Conservation (phyloP, 2,888 invertebrate species). For the Acrobeloides nanus region DNA sequence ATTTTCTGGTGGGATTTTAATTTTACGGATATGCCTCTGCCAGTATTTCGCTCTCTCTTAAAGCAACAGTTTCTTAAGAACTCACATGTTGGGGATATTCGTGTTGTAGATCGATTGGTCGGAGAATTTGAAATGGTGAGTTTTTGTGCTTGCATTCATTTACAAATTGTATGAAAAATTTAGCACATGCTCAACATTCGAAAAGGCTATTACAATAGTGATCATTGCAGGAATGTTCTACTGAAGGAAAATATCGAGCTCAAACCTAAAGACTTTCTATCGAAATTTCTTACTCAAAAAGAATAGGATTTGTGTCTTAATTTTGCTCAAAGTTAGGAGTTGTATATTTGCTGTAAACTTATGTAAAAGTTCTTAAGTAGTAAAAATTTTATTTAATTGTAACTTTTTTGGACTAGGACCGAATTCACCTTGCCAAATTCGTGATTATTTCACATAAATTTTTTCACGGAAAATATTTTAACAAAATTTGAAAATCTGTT, state of each 20-base stretch:
- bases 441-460: no score
- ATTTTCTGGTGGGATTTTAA: constrained; percentile 47
- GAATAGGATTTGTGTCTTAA: constrained; percentile 34
- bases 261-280: constrained; percentile 57
- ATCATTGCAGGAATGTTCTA: constrained; percentile 56
- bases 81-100: constrained; percentile 56
- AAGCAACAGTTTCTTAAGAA: constrained; percentile 57
- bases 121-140: constrained; percentile 41
- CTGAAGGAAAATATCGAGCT: constrained; percentile 56
- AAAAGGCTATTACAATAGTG: constrained; percentile 47
- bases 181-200: constrained; percentile 46
- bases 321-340: no score
- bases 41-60: constrained; percentile 49
- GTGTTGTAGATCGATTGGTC: constrained; percentile 57
- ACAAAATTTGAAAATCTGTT: no score
- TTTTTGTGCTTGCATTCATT: neutral
- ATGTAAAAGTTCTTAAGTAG: no score
- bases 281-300: constrained; percentile 58
- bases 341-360: no score
- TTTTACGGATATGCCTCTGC: constrained; percentile 47
- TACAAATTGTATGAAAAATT: no score
- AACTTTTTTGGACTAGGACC: constrained; percentile 6
- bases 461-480: no score
- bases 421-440: no score
- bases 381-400: no score